Percentiles rank a stretch among this genome's conserved stretches.
Evolutionary conservation across 2,797 vertebrate species (phyloP).

Genomic region (Tachyglossus aculeatus): DNA sequence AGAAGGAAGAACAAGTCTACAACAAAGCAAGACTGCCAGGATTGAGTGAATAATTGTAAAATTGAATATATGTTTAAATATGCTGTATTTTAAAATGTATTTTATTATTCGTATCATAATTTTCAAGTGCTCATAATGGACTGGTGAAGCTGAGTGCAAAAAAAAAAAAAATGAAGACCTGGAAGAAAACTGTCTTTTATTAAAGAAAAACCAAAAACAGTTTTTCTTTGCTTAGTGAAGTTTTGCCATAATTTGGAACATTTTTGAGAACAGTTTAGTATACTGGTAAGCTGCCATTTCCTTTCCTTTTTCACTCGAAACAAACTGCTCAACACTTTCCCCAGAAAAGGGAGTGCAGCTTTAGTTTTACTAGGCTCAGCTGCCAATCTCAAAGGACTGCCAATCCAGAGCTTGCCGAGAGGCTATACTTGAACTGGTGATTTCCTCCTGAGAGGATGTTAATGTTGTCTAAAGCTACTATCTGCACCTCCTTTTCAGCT

Average conservation of each 20-base stretch:
- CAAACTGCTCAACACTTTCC: neutral
- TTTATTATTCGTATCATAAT: too few relatives aligned
- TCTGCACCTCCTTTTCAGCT: neutral
- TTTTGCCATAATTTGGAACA: too few relatives aligned
- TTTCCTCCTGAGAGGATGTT: neutral
- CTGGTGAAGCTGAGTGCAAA: too few relatives aligned
- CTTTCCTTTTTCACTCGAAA: neutral
- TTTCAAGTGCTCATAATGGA: too few relatives aligned
- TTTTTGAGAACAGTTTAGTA: neutral
- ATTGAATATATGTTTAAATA: too few relatives aligned
- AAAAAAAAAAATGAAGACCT: too few relatives aligned
- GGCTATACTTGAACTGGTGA: neutral
- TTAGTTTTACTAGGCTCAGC: conserved; percentile 5
- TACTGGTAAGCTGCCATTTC: neutral
- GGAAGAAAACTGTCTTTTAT: too few relatives aligned
- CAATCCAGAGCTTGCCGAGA: neutral
- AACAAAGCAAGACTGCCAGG: too few relatives aligned
- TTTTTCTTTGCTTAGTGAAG: neutral
- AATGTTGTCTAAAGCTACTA: neutral
- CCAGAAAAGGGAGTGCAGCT: neutral
- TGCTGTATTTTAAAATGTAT: too few relatives aligned
- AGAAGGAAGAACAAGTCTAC: too few relatives aligned
- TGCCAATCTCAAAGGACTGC: conserved; percentile 23
- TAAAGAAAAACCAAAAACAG: neutral
- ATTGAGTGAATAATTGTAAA: too few relatives aligned